phyloP scores from a whole-genome alignment of 2,797 vertebrate species.

The Rhincodon typus region DNA sequence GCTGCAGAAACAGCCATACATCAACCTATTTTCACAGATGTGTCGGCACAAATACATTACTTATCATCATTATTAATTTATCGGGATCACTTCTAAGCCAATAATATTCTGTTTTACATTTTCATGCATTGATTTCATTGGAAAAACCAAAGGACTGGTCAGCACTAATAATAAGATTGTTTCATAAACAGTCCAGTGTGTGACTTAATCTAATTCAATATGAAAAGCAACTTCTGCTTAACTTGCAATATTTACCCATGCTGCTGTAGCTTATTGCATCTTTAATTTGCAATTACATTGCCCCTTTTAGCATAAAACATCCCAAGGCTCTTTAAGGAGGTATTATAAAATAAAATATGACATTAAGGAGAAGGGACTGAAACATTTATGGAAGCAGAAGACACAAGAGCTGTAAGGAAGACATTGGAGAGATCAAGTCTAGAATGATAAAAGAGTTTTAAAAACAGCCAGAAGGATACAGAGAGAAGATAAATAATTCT shows the following conservation, averaged over 20 bases:
- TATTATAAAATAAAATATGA: no score
- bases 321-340: neutral
- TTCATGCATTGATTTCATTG: neutral
- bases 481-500: neutral
- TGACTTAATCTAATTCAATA: neutral
- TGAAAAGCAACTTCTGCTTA: neutral
- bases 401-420: neutral
- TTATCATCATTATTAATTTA: slow-evolving; percentile 23
- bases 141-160: neutral
- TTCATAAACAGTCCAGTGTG: neutral
- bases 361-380: neutral
- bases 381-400: neutral
- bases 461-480: neutral
- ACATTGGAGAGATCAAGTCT: neutral
- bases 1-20: neutral
- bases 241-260: neutral
- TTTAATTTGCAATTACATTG: no score
- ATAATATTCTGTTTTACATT: neutral
- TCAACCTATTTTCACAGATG: neutral
- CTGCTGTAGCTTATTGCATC: neutral
- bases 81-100: neutral
- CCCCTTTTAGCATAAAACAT: no score
- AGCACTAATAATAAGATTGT: neutral
- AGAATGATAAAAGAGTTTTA: neutral
- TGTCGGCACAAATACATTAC: neutral